phyloP scores from a whole-genome alignment of 2,113 vertebrate species.

The Boulengeromyrus knoepffleri region DNA sequence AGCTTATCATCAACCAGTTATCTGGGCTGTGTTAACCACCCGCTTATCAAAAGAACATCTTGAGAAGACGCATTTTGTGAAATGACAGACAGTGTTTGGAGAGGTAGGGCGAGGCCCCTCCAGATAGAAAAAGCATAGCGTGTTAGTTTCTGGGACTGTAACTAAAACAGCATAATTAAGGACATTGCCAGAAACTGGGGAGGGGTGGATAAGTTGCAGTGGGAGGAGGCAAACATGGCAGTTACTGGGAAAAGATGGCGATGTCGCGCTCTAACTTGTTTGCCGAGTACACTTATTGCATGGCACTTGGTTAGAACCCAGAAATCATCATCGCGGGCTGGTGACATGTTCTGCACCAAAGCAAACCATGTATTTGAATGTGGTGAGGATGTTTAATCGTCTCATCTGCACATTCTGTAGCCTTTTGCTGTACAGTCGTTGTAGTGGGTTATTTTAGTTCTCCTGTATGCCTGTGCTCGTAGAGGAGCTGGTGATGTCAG shows the following conservation, averaged over 20 bases:
- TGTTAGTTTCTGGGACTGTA: not conserved
- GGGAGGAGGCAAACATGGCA: not conserved
- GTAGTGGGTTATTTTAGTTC: not conserved
- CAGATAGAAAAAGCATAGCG: not conserved
- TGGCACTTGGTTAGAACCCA: not conserved
- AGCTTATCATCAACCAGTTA: not conserved
- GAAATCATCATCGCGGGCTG: not conserved
- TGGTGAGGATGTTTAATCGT: not conserved
- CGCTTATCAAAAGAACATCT: not conserved
- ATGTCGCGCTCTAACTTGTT: not conserved
- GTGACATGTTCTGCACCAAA: not conserved
- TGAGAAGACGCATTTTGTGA: not conserved
- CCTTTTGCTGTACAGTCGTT: not conserved
- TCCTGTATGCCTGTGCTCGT: not conserved
- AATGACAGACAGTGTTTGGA: not conserved
- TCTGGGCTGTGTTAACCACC: not conserved
- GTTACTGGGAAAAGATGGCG: not conserved
- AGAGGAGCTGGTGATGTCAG: not conserved
- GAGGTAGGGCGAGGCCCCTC: not conserved
- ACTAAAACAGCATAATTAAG: not conserved
- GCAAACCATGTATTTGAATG: not conserved
- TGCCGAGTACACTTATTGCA: not conserved
- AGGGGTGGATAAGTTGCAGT: not conserved
- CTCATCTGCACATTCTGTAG: not conserved
- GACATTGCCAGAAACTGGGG: not conserved